Evolutionary conservation across 2,797 vertebrate genomes (phyloP).

Genomic region (Cottoperca gobio): DNA sequence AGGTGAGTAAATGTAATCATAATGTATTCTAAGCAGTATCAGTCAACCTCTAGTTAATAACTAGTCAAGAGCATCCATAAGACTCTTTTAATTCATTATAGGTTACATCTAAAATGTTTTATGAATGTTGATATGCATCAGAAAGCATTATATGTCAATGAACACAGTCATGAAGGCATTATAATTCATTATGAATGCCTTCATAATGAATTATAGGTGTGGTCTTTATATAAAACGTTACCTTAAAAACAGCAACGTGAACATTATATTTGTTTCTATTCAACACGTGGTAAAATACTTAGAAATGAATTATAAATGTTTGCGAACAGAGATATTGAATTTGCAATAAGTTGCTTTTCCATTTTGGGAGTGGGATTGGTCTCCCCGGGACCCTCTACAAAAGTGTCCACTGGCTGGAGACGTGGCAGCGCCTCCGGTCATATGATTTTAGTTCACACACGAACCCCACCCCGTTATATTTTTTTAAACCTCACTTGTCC

Average conservation of each 20-base stretch:
- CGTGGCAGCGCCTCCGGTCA: constrained; percentile 82
- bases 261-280: neutral
- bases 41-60: too few relatives aligned
- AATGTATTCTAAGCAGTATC: too few relatives aligned
- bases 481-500: neutral
- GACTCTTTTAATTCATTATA: too few relatives aligned
- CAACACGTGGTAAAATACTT: neutral
- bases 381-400: constrained; percentile 45
- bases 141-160: too few relatives aligned
- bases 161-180: too few relatives aligned
- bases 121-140: too few relatives aligned
- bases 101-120: too few relatives aligned
- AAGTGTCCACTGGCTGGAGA: constrained; percentile 74
- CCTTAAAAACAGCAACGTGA: neutral
- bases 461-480: constrained; percentile 75
- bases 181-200: too few relatives aligned
- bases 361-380: constrained; percentile 31
- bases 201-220: too few relatives aligned
- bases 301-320: neutral
- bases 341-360: constrained; percentile 14
- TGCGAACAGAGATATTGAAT: constrained; percentile 1
- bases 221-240: too few relatives aligned
- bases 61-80: too few relatives aligned
- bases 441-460: constrained; percentile 67
- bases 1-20: too few relatives aligned